Conservation (phyloP, 2,888 invertebrate species). For the Apantesis nais region DNA sequence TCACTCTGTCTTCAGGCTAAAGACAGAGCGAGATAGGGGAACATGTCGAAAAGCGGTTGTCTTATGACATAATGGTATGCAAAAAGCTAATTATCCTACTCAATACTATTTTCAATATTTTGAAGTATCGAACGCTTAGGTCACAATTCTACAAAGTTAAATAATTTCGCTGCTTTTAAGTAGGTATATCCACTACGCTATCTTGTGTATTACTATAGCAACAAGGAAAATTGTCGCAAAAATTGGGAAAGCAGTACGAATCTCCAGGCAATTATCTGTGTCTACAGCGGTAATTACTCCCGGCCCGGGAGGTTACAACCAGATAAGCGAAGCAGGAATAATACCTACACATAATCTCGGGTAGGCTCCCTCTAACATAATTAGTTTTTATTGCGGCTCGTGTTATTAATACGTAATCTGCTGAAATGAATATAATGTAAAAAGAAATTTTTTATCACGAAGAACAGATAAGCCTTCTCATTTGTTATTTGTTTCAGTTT, state of each 20-base stretch:
- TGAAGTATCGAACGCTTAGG: no score
- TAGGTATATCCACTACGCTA: background rate
- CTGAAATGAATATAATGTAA: slow-evolving; percentile 21
- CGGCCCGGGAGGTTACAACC: slow-evolving; percentile 51
- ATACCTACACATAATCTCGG: slow-evolving; percentile 30
- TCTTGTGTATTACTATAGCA: slow-evolving; percentile 10
- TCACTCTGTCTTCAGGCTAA: no score
- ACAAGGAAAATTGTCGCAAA: slow-evolving; percentile 53
- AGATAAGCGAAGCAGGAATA: slow-evolving; percentile 58
- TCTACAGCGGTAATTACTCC: slow-evolving; percentile 67
- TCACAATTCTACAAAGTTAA: background rate
- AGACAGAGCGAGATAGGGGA: no score
- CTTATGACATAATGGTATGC: no score
- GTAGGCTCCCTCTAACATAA: slow-evolving; percentile 25
- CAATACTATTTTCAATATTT: background rate
- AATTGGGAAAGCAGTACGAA: slow-evolving; percentile 54
- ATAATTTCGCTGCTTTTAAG: background rate
- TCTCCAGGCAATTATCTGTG: slow-evolving; percentile 68
- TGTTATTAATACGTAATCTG: slow-evolving; percentile 27
- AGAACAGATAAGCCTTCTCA: slow-evolving; percentile 13
- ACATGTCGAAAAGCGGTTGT: no score
- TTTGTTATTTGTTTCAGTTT: background rate
- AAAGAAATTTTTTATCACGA: slow-evolving; percentile 14
- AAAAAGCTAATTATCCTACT: no score
- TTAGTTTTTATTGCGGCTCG: slow-evolving; percentile 33